These are phyloP conservation scores for Yponomeuta cagnagella DNA, from an alignment of 2,888 invertebrate species.

Conservation along the genomic window DNA sequence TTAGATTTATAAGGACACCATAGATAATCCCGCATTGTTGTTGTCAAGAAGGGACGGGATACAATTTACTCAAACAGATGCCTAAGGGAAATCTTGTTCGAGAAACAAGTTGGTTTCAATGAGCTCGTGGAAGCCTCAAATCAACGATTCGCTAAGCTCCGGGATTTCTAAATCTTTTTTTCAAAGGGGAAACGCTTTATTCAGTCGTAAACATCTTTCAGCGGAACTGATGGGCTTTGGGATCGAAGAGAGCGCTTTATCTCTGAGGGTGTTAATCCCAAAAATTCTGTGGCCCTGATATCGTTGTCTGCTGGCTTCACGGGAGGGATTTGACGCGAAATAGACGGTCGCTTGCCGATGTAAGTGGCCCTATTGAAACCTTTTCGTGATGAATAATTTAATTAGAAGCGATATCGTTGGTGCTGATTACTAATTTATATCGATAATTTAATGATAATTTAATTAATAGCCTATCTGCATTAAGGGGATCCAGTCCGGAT, in stretches of 20 bases:
- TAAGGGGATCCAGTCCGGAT: too few relatives aligned
- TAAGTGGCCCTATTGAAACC: too few relatives aligned
- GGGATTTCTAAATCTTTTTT: constrained; percentile 31
- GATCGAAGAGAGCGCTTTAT: constrained; percentile 33
- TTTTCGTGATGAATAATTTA: too few relatives aligned
- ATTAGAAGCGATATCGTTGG: too few relatives aligned
- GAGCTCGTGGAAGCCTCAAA: constrained; percentile 21
- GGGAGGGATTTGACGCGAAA: constrained; percentile 18
- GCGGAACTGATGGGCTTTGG: constrained; percentile 31
- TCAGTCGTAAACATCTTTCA: constrained; percentile 36
- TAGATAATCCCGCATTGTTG: background rate
- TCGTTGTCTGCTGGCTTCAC: constrained; percentile 32
- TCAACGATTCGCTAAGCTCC: constrained; percentile 26
- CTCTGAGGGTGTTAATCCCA: constrained; percentile 38
- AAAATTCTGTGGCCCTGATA: constrained; percentile 26
- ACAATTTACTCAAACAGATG: background rate
- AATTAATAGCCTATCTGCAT: too few relatives aligned
- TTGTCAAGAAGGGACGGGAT: background rate
- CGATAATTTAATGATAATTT: too few relatives aligned
- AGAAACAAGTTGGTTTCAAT: constrained; percentile 4
- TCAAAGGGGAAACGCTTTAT: constrained; percentile 32
- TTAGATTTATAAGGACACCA: background rate
- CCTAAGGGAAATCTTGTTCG: background rate
- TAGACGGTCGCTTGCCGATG: background rate
- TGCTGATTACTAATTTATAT: too few relatives aligned